A percentile compares a stretch with the other conserved stretches of the same genome.
Evolutionary conservation across 2,113 vertebrate species (phyloP).

Genomic region (Tupaia tana): DNA sequence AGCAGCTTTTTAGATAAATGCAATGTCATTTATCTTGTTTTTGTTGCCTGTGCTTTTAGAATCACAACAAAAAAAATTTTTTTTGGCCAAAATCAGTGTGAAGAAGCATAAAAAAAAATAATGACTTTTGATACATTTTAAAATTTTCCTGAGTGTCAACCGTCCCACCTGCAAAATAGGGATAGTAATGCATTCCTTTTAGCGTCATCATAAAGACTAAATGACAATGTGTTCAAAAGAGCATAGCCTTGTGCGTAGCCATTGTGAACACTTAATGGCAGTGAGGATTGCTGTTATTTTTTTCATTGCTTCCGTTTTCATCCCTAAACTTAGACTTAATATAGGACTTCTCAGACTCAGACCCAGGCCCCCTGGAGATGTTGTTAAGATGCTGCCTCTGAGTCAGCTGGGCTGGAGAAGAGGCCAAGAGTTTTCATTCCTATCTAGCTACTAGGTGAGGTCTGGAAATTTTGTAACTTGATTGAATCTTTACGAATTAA

Average conservation of each 20-base stretch:
- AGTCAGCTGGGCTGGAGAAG: background rate
- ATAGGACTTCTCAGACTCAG: background rate
- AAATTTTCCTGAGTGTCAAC: background rate
- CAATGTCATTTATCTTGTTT: background rate
- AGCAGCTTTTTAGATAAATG: background rate
- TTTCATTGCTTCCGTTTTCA: background rate
- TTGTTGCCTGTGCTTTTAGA: background rate
- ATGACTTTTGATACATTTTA: background rate
- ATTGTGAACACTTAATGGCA: rapidly evolving
- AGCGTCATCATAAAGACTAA: background rate
- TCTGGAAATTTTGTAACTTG: background rate
- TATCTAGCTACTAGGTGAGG: background rate
- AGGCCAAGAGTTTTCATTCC: background rate
- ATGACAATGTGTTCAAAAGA: background rate
- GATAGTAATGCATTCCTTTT: background rate
- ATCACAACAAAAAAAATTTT: too few relatives aligned
- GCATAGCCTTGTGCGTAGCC: rapidly evolving
- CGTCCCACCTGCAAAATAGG: background rate
- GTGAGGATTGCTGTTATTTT: background rate
- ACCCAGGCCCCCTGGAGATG: rapidly evolving
- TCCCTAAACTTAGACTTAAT: background rate
- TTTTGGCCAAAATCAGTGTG: too few relatives aligned
- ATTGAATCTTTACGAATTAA: background rate
- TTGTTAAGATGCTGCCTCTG: background rate
- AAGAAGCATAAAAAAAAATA: background rate